These are phyloP conservation scores for Hirudo medicinalis DNA, from an alignment of 1,140 invertebrate species.

Conservation along the genomic window DNA sequence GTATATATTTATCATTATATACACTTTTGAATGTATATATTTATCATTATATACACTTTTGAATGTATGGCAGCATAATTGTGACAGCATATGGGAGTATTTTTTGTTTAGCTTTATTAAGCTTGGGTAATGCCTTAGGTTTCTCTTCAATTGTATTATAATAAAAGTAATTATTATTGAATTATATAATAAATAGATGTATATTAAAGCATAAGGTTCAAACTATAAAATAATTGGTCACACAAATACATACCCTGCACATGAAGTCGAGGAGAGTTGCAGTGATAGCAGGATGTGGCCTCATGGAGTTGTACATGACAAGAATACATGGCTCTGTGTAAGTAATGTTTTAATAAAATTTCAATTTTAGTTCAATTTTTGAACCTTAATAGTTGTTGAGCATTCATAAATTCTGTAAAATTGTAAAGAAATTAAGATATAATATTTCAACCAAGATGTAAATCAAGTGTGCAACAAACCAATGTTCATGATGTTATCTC, in stretches of 20 bases:
- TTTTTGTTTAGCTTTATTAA: too few species aligned
- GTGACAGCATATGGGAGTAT: too few species aligned
- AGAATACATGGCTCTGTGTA: slow-evolving; percentile 78
- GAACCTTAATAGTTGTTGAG: too few species aligned
- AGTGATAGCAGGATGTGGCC: slow-evolving; percentile 84
- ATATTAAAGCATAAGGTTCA: too few species aligned
- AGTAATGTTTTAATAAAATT: neutral
- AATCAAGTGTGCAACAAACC: slow-evolving; percentile 30
- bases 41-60: too few species aligned
- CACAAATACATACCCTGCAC: slow-evolving; percentile 54
- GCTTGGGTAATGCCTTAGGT: too few species aligned
- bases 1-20: too few species aligned
- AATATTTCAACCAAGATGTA: neutral
- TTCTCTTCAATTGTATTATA: too few species aligned
- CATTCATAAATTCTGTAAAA: neutral
- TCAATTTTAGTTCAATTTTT: neutral
- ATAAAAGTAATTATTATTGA: too few species aligned
- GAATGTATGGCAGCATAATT: too few species aligned
- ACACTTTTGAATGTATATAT: too few species aligned
- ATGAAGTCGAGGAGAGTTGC: slow-evolving; percentile 87
- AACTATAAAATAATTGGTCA: neutral
- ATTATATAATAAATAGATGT: too few species aligned
- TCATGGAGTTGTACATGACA: slow-evolving; percentile 93
- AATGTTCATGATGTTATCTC: slow-evolving; percentile 98
- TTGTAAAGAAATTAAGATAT: neutral